A percentile compares a stretch with the other conserved stretches of the same genome.
phyloP scores from a whole-genome alignment of 2,113 vertebrate genomes.

The Regulus satrapa region DNA sequence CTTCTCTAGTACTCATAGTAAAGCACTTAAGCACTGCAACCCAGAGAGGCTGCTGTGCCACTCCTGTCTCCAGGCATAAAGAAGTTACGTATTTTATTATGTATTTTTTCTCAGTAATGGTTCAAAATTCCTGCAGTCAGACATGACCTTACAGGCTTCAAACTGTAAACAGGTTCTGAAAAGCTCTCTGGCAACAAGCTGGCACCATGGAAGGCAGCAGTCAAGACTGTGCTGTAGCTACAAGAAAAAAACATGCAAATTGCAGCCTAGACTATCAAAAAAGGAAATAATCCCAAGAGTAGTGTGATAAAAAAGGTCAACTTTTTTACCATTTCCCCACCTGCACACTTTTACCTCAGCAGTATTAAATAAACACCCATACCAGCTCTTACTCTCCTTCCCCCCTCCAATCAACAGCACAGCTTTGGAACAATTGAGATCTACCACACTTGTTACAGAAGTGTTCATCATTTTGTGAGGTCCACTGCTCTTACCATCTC shows the following conservation, averaged over 20 bases:
- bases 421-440: background rate
- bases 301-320: background rate
- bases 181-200: background rate
- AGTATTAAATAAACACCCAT: background rate
- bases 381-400: background rate
- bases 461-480: background rate
- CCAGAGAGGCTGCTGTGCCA: background rate
- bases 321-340: background rate
- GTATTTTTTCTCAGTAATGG: background rate
- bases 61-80: background rate
- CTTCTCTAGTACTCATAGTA: background rate
- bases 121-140: background rate
- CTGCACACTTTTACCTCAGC: background rate
- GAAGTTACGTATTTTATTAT: background rate
- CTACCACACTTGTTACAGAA: background rate
- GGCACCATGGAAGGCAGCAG: background rate
- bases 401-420: background rate
- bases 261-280: background rate
- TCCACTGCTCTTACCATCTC: slow-evolving; percentile 79
- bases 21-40: background rate
- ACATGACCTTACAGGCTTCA: background rate
- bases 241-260: background rate
- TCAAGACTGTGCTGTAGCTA: background rate
- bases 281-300: background rate
- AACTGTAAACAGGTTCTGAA: background rate